A percentile compares a stretch with the other conserved stretches of the same genome.
Conservation (phyloP, 2,797 vertebrate genomes). For the Platalea minor region DNA sequence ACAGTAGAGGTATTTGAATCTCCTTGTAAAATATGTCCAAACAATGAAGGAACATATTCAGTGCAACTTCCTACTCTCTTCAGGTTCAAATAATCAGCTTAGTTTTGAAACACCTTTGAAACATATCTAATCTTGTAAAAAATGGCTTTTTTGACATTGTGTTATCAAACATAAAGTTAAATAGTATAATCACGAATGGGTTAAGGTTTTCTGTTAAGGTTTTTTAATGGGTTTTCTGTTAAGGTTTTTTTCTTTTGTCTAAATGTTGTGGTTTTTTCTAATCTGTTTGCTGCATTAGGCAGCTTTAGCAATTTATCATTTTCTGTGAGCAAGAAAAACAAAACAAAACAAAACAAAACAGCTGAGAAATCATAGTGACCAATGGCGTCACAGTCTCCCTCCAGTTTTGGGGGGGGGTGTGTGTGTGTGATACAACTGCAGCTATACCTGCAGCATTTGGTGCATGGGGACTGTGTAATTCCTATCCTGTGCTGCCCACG, state of each 20-base stretch:
- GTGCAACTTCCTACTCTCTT: not conserved
- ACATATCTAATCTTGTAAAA: not conserved
- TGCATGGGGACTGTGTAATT: not conserved
- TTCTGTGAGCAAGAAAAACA: not conserved
- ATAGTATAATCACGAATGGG: not conserved
- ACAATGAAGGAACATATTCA: not conserved
- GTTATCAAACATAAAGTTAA: not conserved
- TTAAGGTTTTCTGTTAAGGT: not conserved
- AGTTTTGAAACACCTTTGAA: not conserved
- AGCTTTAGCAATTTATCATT: not conserved
- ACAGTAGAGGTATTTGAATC: not conserved
- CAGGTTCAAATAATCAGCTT: not conserved
- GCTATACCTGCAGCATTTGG: not conserved
- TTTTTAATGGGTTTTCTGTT: not conserved
- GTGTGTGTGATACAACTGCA: not conserved
- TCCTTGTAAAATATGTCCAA: not conserved
- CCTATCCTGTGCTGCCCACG: rapidly evolving
- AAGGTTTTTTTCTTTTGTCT: not conserved
- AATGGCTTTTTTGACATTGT: not conserved
- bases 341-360: not conserved
- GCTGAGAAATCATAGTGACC: not conserved
- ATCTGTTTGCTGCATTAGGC: not conserved
- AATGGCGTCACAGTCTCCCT: not conserved
- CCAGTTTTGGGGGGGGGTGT: not conserved
- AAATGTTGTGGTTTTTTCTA: not conserved